These are phyloP conservation scores for Epirrhoe tristata DNA, from an alignment of 2,888 invertebrate genomes.

Conservation along the genomic window DNA sequence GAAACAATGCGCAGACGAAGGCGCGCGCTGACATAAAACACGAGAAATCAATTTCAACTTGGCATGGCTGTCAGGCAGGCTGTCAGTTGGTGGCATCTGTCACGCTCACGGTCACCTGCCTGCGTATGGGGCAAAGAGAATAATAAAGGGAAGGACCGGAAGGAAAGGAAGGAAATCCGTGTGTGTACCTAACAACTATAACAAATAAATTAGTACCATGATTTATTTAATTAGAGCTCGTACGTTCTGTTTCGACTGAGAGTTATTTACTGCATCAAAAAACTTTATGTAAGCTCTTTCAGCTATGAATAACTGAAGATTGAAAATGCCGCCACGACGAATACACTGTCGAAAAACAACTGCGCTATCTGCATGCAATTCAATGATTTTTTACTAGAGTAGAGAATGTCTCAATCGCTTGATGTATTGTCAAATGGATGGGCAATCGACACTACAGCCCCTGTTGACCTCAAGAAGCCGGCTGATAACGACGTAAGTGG, in stretches of 20 bases:
- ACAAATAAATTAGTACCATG: no score
- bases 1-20: no score
- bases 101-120: no score
- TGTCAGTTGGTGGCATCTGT: no score
- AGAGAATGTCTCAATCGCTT: constrained; percentile 67
- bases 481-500: constrained; percentile 79
- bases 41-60: no score
- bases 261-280: neutral
- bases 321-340: constrained; percentile 40
- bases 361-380: constrained; percentile 43
- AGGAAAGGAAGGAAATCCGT: no score
- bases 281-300: neutral
- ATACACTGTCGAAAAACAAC: constrained; percentile 45
- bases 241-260: neutral
- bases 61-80: no score
- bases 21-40: no score
- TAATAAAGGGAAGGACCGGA: no score
- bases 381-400: constrained; percentile 37
- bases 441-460: constrained; percentile 78
- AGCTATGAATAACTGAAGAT: constrained; percentile 12
- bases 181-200: no score
- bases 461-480: constrained; percentile 72
- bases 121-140: no score
- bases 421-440: constrained; percentile 73
- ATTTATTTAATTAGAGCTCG: no score